These are phyloP conservation scores for Drepana falcataria DNA, from an alignment of 2,888 invertebrate species.

Conservation along the genomic window DNA sequence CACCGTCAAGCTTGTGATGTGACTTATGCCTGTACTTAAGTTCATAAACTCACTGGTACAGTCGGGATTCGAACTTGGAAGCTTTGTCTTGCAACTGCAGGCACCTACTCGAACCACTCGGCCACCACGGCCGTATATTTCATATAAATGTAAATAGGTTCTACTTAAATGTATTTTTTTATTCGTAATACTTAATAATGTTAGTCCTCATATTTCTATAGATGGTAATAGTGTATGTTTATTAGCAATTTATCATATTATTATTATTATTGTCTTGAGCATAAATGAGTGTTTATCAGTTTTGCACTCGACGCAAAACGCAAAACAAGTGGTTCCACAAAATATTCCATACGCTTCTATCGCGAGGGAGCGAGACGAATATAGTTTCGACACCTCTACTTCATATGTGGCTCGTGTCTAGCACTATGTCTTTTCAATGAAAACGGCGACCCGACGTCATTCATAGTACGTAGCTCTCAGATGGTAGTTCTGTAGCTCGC, in stretches of 20 bases:
- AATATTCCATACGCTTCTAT: conserved; percentile 73
- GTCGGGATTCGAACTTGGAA: too few relatives aligned
- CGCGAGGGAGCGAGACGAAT: conserved; percentile 62
- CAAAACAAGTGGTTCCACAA: conserved; percentile 74
- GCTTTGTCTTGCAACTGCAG: too few relatives aligned
- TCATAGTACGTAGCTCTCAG: conserved; percentile 79
- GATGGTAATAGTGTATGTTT: not conserved
- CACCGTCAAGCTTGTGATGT: too few relatives aligned
- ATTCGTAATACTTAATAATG: too few relatives aligned
- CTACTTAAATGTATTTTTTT: too few relatives aligned
- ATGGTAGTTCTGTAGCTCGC: conserved; percentile 72
- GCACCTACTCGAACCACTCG: too few relatives aligned
- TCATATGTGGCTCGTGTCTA: conserved; percentile 52
- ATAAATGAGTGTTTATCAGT: conserved; percentile 34
- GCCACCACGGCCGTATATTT: too few relatives aligned
- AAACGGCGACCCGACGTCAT: conserved; percentile 62
- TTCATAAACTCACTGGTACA: too few relatives aligned
- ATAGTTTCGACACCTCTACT: conserved; percentile 53
- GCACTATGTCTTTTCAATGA: conserved; percentile 58
- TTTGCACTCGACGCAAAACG: conserved; percentile 68
- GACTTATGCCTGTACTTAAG: too few relatives aligned
- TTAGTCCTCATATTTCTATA: too few relatives aligned
- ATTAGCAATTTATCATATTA: not conserved
- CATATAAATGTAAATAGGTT: too few relatives aligned
- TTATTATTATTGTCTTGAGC: not conserved